phyloP scores from a whole-genome alignment of 2,797 vertebrate genomes.

The Sparus aurata region DNA sequence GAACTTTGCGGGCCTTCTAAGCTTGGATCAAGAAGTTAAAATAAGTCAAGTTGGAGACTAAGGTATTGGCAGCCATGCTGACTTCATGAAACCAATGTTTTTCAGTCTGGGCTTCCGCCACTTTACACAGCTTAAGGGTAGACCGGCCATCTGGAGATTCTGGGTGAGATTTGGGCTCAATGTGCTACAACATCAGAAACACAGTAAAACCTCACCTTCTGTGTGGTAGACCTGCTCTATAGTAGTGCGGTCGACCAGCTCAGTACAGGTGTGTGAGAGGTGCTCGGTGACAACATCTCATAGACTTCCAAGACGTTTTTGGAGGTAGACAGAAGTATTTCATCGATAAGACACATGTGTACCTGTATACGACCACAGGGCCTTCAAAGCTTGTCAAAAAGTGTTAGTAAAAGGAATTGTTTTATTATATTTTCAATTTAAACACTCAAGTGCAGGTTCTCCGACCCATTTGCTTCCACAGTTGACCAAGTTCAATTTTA shows the following conservation, averaged over 20 bases:
- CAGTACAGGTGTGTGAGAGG: background rate
- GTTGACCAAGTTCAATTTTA: background rate
- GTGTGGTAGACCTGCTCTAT: background rate
- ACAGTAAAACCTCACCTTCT: background rate
- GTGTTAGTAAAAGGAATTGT: background rate
- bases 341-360: too few species aligned
- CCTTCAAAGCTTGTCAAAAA: too few species aligned
- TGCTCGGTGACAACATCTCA: background rate
- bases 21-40: background rate
- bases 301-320: background rate
- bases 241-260: background rate
- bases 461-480: background rate
- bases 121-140: conserved; percentile 3
- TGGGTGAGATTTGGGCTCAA: background rate
- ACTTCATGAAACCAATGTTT: background rate
- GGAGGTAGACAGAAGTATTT: background rate
- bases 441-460: background rate
- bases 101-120: background rate
- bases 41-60: background rate
- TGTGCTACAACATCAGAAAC: conserved; percentile 8
- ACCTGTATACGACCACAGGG: too few species aligned
- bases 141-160: conserved; percentile 19
- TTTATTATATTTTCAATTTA: background rate
- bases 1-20: background rate
- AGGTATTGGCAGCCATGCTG: background rate